A percentile compares a stretch with the other conserved stretches of the same genome.
phyloP scores from a whole-genome alignment of 2,888 invertebrate genomes.

The Lobophora halterata region DNA sequence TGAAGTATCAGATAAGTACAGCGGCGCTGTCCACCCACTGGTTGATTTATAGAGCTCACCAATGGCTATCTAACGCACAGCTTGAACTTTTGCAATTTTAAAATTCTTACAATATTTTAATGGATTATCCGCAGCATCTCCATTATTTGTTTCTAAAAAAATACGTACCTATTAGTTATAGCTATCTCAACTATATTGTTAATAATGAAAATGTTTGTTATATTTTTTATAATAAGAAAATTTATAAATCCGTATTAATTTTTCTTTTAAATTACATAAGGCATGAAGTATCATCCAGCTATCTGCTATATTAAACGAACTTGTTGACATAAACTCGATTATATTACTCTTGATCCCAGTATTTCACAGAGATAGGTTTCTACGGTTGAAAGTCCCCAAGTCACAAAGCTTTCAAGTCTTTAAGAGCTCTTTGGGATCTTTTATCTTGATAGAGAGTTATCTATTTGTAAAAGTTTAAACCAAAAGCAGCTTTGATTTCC shows the following conservation, averaged over 20 bases:
- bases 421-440: conserved; percentile 32
- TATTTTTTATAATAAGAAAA: too few relatives aligned
- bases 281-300: too few relatives aligned
- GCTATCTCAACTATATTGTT: too few relatives aligned
- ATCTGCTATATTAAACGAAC: conserved; percentile 13
- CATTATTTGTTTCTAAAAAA: too few relatives aligned
- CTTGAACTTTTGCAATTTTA: conserved; percentile 36
- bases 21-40: conserved; percentile 51
- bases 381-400: conserved; percentile 28
- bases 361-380: conserved; percentile 26
- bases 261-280: too few relatives aligned
- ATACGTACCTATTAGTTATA: too few relatives aligned
- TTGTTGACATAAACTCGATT: conserved; percentile 24
- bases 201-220: too few relatives aligned
- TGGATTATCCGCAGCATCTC: too few relatives aligned
- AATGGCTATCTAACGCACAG: conserved; percentile 32
- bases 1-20: conserved; percentile 48
- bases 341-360: conserved; percentile 23
- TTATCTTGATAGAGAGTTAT: conserved; percentile 32
- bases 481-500: conserved; percentile 25
- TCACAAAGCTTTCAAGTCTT: conserved; percentile 31
- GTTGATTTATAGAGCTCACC: conserved; percentile 55
- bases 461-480: conserved; percentile 28
- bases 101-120: conserved; percentile 24
- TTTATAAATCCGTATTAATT: too few relatives aligned